These are phyloP conservation scores for Xenentodon cancila DNA, from an alignment of 2,797 vertebrate species.

Conservation along the genomic window DNA sequence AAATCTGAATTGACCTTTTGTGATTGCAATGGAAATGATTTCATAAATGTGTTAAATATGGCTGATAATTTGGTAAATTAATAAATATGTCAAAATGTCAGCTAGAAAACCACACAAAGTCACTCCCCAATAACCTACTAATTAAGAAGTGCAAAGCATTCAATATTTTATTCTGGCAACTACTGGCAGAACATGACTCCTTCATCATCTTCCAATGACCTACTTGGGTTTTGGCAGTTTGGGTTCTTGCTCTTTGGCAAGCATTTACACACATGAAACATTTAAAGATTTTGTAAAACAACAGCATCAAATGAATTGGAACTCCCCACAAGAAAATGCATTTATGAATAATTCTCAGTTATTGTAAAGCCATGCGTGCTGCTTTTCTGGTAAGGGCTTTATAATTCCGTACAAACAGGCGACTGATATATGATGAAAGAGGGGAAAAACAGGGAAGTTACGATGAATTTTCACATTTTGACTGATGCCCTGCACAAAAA, in stretches of 20 bases:
- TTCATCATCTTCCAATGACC: conserved; percentile 72
- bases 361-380: conserved; percentile 8
- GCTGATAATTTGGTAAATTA: conserved; percentile 32
- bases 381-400: conserved; percentile 2
- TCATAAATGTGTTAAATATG: conserved; percentile 34
- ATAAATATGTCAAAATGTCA: conserved; percentile 34
- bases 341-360: conserved; percentile 62
- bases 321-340: conserved; percentile 37
- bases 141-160: conserved; percentile 47
- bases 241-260: conserved; percentile 70
- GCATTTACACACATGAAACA: conserved; percentile 66
- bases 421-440: conserved; percentile 37
- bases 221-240: conserved; percentile 75
- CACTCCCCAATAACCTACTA: conserved; percentile 37
- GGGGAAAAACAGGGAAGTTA: conserved; percentile 53
- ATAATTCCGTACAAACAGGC: conserved; percentile 17
- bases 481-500: conserved; percentile 48
- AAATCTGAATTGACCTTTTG: conserved; percentile 18
- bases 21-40: conserved; percentile 17
- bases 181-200: conserved; percentile 37
- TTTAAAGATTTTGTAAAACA: conserved; percentile 63
- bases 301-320: conserved; percentile 51
- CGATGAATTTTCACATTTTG: conserved; percentile 41
- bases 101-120: conserved; percentile 30
- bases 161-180: conserved; percentile 49